Percentiles rank a stretch among this genome's conserved stretches.
Evolutionary conservation across 2,888 invertebrate species (phyloP).

Genomic region (Unio delphinus): DNA sequence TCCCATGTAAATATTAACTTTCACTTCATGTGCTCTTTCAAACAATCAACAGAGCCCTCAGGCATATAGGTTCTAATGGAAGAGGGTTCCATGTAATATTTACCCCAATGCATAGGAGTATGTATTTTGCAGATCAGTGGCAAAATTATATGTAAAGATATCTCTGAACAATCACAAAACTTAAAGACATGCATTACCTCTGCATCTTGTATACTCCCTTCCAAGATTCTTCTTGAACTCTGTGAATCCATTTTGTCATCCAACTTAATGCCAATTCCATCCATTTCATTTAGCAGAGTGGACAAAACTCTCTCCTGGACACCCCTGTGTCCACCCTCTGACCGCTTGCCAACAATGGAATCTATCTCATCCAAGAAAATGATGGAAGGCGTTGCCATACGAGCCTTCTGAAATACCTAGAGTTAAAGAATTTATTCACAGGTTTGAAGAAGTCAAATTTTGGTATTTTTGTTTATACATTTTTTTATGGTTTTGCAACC

Average conservation of each 20-base stretch:
- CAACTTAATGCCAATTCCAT: slow-evolving; percentile 75
- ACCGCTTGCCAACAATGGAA: slow-evolving; percentile 70
- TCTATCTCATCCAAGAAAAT: slow-evolving; percentile 79
- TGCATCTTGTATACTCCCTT: slow-evolving; percentile 15
- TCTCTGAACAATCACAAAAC: too few relatives aligned
- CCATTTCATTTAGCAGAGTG: slow-evolving; percentile 79
- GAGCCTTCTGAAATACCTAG: slow-evolving; percentile 76
- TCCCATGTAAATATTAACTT: too few relatives aligned
- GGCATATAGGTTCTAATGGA: too few relatives aligned
- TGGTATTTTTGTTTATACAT: too few relatives aligned
- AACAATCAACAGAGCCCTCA: too few relatives aligned
- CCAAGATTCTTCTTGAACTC: slow-evolving; percentile 19
- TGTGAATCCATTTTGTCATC: slow-evolving; percentile 46
- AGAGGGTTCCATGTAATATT: too few relatives aligned
- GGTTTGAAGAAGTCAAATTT: too few relatives aligned
- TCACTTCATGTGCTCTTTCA: too few relatives aligned
- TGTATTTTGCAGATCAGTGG: too few relatives aligned
- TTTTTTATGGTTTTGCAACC: too few relatives aligned
- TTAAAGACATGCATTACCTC: slow-evolving; percentile 2
- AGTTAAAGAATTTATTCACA: background rate
- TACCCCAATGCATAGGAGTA: too few relatives aligned
- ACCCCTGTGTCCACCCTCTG: slow-evolving; percentile 63
- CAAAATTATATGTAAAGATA: too few relatives aligned
- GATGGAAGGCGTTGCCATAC: slow-evolving; percentile 77
- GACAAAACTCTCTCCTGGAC: slow-evolving; percentile 77